A percentile compares a stretch with the other conserved stretches of the same genome.
Conservation (phyloP, 2,888 invertebrate species). For the Lottia gigantea region DNA sequence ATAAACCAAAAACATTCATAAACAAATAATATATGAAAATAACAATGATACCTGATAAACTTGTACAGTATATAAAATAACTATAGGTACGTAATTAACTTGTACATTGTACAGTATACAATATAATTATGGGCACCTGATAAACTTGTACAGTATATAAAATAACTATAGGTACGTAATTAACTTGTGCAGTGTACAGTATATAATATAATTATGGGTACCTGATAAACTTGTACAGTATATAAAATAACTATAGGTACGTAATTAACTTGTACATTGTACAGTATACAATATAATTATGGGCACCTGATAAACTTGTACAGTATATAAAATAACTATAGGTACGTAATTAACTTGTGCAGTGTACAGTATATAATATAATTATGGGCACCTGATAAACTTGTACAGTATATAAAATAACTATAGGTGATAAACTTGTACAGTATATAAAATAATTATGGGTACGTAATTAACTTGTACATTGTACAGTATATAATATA, state of each 20-base stretch:
- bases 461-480: slow-evolving; percentile 84
- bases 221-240: slow-evolving; percentile 87
- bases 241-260: slow-evolving; percentile 68
- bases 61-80: slow-evolving; percentile 78
- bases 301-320: slow-evolving; percentile 82
- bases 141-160: slow-evolving; percentile 89
- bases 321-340: slow-evolving; percentile 71
- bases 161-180: slow-evolving; percentile 73
- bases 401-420: slow-evolving; percentile 78
- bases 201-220: slow-evolving; percentile 60
- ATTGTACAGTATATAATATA: too few species aligned
- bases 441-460: slow-evolving; percentile 71
- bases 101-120: too few species aligned
- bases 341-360: slow-evolving; percentile 84
- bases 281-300: too few species aligned
- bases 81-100: slow-evolving; percentile 77
- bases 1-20: not conserved
- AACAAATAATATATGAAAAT: not conserved
- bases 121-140: slow-evolving; percentile 72
- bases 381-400: slow-evolving; percentile 77
- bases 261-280: slow-evolving; percentile 86
- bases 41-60: slow-evolving; percentile 83
- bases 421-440: slow-evolving; percentile 78
- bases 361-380: too few species aligned
- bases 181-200: slow-evolving; percentile 87